phyloP scores from a whole-genome alignment of 2,797 vertebrate species.

The Eutrigla gurnardus region DNA sequence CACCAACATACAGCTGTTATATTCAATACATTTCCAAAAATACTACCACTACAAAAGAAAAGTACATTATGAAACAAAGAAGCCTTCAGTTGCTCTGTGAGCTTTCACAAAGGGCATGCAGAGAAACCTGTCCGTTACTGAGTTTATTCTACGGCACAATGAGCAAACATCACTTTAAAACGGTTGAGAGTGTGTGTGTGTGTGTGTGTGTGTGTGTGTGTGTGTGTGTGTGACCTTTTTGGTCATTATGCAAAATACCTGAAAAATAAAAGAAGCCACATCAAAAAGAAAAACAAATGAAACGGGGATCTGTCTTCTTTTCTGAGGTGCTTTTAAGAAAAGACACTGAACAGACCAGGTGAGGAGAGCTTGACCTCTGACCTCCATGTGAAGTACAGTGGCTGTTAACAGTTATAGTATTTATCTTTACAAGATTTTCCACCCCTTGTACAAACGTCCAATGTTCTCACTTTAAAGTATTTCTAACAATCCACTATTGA shows the following conservation, averaged over 20 bases:
- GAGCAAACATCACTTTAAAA: slow-evolving; percentile 12
- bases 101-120: background rate
- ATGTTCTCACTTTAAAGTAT: background rate
- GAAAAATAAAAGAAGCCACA: background rate
- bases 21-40: too few species aligned
- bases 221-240: background rate
- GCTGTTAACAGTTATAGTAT: background rate
- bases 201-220: too few species aligned
- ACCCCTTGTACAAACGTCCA: background rate
- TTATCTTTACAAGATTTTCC: background rate
- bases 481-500: background rate
- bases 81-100: background rate
- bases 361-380: slow-evolving; percentile 4
- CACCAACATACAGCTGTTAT: background rate
- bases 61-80: background rate
- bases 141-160: background rate
- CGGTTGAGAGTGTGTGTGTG: background rate
- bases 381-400: background rate
- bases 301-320: background rate
- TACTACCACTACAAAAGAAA: background rate
- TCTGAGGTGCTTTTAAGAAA: background rate
- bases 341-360: background rate
- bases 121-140: slow-evolving; percentile 10
- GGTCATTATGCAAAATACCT: background rate
- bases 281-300: background rate